Conservation (phyloP, 2,113 vertebrate species). For the Laticauda colubrina region DNA sequence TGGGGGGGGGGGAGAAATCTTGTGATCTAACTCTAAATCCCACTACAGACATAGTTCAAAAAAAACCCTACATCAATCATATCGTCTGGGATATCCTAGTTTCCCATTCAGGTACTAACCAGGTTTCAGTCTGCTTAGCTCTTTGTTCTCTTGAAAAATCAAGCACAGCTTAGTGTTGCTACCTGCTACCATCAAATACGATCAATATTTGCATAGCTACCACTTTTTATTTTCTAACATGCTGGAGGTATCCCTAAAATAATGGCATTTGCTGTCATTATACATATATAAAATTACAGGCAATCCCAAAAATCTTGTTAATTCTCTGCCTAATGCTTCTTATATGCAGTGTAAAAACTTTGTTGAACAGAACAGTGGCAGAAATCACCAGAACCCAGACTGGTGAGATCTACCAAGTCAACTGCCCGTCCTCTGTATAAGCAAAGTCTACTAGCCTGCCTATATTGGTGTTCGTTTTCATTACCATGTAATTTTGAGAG, state of each 20-base stretch:
- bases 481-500: not conserved
- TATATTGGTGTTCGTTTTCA: no score
- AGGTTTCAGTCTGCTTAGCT: not conserved
- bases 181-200: not conserved
- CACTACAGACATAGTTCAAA: not conserved
- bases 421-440: not conserved
- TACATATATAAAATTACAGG: not conserved
- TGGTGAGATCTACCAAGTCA: not conserved
- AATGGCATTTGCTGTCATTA: not conserved
- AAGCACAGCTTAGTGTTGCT: not conserved
- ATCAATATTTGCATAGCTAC: not conserved
- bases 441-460: not conserved
- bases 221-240: not conserved
- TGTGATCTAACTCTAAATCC: not conserved
- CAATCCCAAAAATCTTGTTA: not conserved
- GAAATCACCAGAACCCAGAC: not conserved
- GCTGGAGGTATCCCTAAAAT: not conserved
- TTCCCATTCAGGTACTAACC: not conserved
- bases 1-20: not conserved
- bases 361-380: not conserved
- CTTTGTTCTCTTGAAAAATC: not conserved
- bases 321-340: not conserved
- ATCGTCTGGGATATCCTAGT: not conserved
- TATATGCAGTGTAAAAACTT: not conserved
- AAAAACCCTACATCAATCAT: not conserved